These are phyloP conservation scores for Cyanistes caeruleus DNA, from an alignment of 2,113 vertebrate genomes.

Conservation along the genomic window DNA sequence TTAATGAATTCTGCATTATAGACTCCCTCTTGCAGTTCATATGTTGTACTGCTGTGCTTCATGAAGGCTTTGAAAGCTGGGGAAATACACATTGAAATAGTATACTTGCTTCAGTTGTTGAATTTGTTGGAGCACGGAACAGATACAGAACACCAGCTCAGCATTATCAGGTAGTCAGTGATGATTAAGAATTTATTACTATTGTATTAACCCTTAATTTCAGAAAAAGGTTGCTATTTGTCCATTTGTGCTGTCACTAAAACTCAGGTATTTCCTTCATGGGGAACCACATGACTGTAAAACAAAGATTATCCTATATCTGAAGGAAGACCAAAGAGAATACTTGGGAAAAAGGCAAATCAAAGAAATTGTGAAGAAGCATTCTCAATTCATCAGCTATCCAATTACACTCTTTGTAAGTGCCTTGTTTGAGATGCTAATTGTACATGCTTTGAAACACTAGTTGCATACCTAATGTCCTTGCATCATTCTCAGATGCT, in stretches of 20 bases:
- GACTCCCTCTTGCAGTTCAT: not conserved
- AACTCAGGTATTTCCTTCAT: not conserved
- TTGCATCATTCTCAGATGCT: slow-evolving; percentile 19
- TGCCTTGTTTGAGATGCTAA: slow-evolving; percentile 47
- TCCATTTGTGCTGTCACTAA: not conserved
- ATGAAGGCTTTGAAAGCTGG: not conserved
- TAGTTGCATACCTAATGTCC: slow-evolving; percentile 34
- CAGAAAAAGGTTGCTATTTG: not conserved
- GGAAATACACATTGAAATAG: not conserved
- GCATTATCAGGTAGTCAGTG: not conserved
- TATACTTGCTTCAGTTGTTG: not conserved
- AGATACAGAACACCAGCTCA: not conserved
- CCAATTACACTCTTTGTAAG: slow-evolving; percentile 79
- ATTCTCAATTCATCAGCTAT: slow-evolving; percentile 82
- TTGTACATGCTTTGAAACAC: slow-evolving; percentile 38
- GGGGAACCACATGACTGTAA: slow-evolving; percentile 64
- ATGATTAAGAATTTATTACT: not conserved
- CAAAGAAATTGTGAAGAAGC: slow-evolving; percentile 81
- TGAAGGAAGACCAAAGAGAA: slow-evolving; percentile 76
- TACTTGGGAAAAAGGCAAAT: slow-evolving; percentile 76
- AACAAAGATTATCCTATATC: slow-evolving; percentile 76
- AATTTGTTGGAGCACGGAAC: not conserved
- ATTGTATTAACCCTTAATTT: not conserved
- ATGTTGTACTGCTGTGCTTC: not conserved
- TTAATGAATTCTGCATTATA: not conserved